A percentile compares a stretch with the other conserved stretches of the same genome.
These are phyloP conservation scores for Napeogenes sylphis DNA, from an alignment of 2,888 invertebrate species.

Conservation along the genomic window DNA sequence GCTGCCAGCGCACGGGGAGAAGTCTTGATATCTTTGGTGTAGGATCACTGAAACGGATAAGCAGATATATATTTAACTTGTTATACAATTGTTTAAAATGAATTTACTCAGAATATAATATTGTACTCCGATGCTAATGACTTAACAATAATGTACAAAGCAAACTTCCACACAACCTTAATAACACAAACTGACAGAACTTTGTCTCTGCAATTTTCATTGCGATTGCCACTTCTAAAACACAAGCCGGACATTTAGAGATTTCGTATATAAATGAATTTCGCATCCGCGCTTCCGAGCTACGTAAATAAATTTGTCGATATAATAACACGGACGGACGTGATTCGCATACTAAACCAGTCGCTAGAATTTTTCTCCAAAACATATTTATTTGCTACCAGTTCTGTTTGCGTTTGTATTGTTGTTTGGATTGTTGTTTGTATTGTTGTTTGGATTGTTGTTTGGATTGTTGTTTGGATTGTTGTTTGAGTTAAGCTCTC, in stretches of 20 bases:
- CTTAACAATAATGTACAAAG: neutral
- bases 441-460: no score
- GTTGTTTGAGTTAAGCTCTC: constrained; percentile 3
- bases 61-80: neutral
- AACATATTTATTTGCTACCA: neutral
- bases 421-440: neutral
- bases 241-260: constrained; percentile 13
- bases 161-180: neutral
- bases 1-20: constrained; percentile 58
- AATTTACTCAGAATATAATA: neutral
- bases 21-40: constrained; percentile 51
- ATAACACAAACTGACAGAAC: constrained; percentile 3
- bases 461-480: neutral
- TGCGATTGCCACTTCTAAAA: constrained; percentile 11
- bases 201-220: constrained; percentile 10
- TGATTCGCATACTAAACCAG: constrained; percentile 25
- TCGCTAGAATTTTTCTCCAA: constrained; percentile 1
- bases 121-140: no score
- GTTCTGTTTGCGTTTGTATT: neutral
- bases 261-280: constrained; percentile 23
- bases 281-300: constrained; percentile 13
- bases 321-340: constrained; percentile 26
- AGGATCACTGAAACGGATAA: constrained; percentile 55
- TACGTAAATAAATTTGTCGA: constrained; percentile 26
- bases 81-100: neutral